phyloP scores from a whole-genome alignment of 2,888 invertebrate species.

The Rhodophaea formosa region DNA sequence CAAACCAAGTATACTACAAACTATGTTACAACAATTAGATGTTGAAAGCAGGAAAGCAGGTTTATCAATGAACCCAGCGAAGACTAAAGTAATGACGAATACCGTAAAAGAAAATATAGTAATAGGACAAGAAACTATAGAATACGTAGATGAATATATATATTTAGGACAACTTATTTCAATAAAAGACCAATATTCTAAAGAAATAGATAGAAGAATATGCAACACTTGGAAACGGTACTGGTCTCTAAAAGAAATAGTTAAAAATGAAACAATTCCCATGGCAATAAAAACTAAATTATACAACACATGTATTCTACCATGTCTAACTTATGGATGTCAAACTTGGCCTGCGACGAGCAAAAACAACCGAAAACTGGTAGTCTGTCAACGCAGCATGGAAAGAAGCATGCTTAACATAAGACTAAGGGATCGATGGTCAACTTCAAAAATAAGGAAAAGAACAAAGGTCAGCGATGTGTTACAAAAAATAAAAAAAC shows the following conservation, averaged over 20 bases:
- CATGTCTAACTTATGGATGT: constrained; percentile 12
- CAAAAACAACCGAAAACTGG: not conserved
- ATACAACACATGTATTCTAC: no score
- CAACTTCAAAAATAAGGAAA: not conserved
- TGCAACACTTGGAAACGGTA: constrained; percentile 13
- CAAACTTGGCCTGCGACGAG: constrained; percentile 14
- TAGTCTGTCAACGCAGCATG: not conserved
- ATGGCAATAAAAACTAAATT: not conserved
- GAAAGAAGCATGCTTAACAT: not conserved
- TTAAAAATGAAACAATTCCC: not conserved
- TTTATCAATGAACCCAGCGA: no score
- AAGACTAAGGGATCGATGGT: not conserved
- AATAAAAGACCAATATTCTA: not conserved
- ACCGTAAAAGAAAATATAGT: no score
- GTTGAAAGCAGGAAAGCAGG: no score
- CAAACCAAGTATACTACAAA: no score
- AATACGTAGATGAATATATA: no score
- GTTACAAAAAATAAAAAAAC: no score
- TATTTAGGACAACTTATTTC: not conserved
- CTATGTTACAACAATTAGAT: no score
- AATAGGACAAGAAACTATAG: no score
- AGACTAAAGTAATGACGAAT: no score
- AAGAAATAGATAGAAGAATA: constrained; percentile 9
- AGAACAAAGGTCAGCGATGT: no score
- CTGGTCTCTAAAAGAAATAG: constrained; percentile 12